Evolutionary conservation across 2,888 invertebrate genomes (phyloP).

Genomic region (Lacanobia wlatinum): DNA sequence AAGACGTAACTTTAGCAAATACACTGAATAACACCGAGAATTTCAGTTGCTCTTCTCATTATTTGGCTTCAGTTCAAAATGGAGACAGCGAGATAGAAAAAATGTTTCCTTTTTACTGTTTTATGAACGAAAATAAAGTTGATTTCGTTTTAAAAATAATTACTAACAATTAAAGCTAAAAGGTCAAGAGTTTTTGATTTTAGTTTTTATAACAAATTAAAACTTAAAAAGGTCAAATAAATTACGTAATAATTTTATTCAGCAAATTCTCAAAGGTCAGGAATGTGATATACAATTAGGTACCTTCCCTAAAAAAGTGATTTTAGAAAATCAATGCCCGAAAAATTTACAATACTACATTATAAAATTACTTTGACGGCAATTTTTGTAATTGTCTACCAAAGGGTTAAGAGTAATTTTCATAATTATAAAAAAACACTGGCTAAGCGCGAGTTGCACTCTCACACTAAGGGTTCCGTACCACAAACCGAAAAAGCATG

Average conservation of each 20-base stretch:
- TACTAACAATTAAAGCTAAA: not conserved
- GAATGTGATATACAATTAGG: no score
- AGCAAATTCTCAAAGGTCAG: not conserved
- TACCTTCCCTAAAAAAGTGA: no score
- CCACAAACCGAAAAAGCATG: no score
- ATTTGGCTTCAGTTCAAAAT: conserved; percentile 40
- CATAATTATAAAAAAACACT: no score
- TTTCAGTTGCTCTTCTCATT: conserved; percentile 19
- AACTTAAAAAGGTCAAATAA: not conserved
- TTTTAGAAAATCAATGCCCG: no score
- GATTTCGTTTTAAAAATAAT: not conserved
- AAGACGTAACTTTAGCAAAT: conserved; percentile 11
- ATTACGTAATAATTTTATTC: not conserved
- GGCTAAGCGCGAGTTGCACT: no score
- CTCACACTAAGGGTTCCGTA: no score
- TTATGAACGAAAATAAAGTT: not conserved
- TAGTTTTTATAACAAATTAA: not conserved
- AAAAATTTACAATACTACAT: no score
- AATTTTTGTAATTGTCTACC: no score
- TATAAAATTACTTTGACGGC: no score
- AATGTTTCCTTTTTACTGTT: not conserved
- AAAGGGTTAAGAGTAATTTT: no score
- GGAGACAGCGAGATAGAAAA: not conserved
- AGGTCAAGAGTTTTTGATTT: not conserved
- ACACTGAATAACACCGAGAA: not conserved